phyloP scores from a whole-genome alignment of 2,113 vertebrate genomes.

The Rousettus leschenaultii region DNA sequence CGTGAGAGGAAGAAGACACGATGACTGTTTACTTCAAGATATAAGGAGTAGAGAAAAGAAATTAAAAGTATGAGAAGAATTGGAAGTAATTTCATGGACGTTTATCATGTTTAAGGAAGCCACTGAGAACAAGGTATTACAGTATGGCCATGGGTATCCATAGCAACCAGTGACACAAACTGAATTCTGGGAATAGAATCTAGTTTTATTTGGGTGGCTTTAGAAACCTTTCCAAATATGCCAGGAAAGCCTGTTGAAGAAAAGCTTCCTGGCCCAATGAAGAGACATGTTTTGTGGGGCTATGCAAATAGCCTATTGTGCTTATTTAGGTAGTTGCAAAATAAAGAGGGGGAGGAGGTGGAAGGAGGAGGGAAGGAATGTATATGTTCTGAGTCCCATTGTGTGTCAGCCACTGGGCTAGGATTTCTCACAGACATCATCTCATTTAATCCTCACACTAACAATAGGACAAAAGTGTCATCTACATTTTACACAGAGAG shows the following conservation, averaged over 20 bases:
- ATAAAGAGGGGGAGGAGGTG: not conserved
- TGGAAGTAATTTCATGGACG: not conserved
- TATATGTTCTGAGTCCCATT: not conserved
- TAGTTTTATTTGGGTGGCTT: not conserved
- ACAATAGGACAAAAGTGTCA: not conserved
- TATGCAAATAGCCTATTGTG: not conserved
- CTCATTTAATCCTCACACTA: not conserved
- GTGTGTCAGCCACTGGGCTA: not conserved
- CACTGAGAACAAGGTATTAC: not conserved
- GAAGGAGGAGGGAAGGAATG: not conserved
- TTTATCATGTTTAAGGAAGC: not conserved
- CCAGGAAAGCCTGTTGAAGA: not conserved
- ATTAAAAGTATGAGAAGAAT: not conserved
- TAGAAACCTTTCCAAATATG: not conserved
- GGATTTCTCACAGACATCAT: not conserved
- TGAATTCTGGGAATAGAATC: not conserved
- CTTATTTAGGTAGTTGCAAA: not conserved
- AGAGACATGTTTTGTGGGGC: not conserved
- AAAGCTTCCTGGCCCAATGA: not conserved
- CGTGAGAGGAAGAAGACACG: not conserved
- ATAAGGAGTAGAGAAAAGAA: not conserved
- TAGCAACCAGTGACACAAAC: not conserved
- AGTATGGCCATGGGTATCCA: not conserved
- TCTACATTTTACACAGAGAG: not conserved
- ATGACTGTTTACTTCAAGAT: not conserved